phyloP scores from a whole-genome alignment of 2,888 invertebrate species.

The Drosophila helvetica region DNA sequence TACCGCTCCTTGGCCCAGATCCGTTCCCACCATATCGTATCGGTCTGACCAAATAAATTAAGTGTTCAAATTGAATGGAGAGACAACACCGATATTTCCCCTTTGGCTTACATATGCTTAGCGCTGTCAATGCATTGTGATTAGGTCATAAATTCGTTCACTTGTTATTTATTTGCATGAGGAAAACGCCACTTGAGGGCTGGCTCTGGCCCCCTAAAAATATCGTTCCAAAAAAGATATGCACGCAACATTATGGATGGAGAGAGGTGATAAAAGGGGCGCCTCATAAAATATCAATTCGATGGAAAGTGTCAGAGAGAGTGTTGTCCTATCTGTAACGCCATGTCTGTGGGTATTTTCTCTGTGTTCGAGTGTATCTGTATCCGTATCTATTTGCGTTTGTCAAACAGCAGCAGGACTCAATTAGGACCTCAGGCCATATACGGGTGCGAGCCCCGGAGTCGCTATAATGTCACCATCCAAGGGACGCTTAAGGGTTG shows the following conservation, averaged over 20 bases:
- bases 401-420: slow-evolving; percentile 75
- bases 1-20: not conserved
- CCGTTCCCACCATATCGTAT: slow-evolving; percentile 2
- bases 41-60: not conserved
- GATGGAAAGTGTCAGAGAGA: slow-evolving; percentile 49
- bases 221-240: slow-evolving; percentile 5
- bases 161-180: slow-evolving; percentile 75
- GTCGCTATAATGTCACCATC: slow-evolving; percentile 15
- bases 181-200: slow-evolving; percentile 50
- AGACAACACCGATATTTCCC: not conserved
- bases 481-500: slow-evolving; percentile 42
- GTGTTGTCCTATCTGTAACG: not conserved
- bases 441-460: slow-evolving; percentile 22
- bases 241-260: slow-evolving; percentile 24
- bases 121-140: slow-evolving; percentile 10
- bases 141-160: slow-evolving; percentile 50
- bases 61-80: not conserved
- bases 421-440: slow-evolving; percentile 62
- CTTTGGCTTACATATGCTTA: not conserved
- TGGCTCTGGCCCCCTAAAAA: slow-evolving; percentile 38
- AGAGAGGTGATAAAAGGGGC: slow-evolving; percentile 28
- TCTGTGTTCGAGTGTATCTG: not conserved
- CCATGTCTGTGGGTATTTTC: too few relatives aligned
- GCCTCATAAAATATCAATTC: slow-evolving; percentile 62
- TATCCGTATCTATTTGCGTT: slow-evolving; percentile 65